Evolutionary conservation across 2,797 vertebrate species (phyloP).

Genomic region (Sebastes matsubarae): DNA sequence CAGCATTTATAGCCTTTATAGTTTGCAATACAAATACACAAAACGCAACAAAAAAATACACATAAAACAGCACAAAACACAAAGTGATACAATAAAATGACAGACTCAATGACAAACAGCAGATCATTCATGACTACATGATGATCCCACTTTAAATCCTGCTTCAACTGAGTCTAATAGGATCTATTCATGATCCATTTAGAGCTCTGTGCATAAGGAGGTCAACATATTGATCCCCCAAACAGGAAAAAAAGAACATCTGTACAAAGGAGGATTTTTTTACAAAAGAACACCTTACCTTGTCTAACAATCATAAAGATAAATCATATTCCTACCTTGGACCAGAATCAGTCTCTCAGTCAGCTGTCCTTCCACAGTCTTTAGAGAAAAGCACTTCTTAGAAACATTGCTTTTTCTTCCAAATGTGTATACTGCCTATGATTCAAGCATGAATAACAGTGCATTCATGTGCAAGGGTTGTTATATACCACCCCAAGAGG

Average conservation of each 20-base stretch:
- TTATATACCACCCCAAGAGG: constrained; percentile 52
- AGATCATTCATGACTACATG: neutral
- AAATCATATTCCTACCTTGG: constrained; percentile 36
- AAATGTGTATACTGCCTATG: neutral
- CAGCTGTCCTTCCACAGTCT: neutral
- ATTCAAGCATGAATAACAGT: neutral
- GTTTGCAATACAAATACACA: neutral
- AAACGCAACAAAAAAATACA: neutral
- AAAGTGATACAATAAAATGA: neutral
- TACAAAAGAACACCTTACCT: neutral
- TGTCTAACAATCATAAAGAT: neutral
- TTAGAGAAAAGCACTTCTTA: neutral
- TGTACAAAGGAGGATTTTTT: neutral
- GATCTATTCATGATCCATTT: neutral
- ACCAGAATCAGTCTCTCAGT: neutral
- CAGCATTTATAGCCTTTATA: neutral
- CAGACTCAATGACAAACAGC: neutral
- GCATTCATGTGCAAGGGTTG: neutral
- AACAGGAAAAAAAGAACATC: neutral
- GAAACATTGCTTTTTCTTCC: neutral
- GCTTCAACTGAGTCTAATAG: neutral
- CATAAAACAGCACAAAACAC: neutral
- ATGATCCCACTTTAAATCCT: neutral
- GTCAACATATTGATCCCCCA: neutral
- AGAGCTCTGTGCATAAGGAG: neutral